Evolutionary conservation across 2,797 vertebrate genomes (phyloP).

Genomic region (Threskiornis aethiopicus): DNA sequence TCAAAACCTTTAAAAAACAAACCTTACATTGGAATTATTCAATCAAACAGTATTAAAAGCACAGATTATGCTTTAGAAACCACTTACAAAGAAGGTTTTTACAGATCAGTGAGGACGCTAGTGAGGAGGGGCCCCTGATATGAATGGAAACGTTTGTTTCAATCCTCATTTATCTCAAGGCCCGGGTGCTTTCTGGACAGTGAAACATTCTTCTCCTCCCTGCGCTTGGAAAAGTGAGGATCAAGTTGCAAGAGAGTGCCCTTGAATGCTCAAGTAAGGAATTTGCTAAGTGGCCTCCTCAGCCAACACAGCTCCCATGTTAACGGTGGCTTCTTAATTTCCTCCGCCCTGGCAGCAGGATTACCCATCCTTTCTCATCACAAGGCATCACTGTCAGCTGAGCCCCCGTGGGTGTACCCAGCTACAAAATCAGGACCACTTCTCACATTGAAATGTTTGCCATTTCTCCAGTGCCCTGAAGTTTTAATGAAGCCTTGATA

Average conservation of each 20-base stretch:
- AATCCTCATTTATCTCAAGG: conserved; percentile 65
- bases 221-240: conserved; percentile 62
- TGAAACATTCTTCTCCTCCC: conserved; percentile 44
- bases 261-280: conserved; percentile 58
- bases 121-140: conserved; percentile 64
- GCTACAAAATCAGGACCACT: neutral
- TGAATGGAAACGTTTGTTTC: conserved; percentile 64
- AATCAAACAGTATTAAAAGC: conserved; percentile 60
- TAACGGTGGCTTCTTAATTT: conserved; percentile 7
- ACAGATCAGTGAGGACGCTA: conserved; percentile 66
- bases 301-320: conserved; percentile 10
- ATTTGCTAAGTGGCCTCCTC: conserved; percentile 53
- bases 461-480: neutral
- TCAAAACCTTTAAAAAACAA: conserved; percentile 59
- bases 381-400: neutral
- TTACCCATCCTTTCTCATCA: neutral
- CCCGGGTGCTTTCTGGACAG: conserved; percentile 58
- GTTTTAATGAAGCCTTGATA: neutral
- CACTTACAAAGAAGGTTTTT: conserved; percentile 59
- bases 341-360: neutral
- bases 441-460: neutral
- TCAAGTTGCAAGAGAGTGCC: conserved; percentile 49
- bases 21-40: conserved; percentile 56
- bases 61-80: conserved; percentile 58
- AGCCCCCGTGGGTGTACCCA: fast-evolving